Conservation (phyloP, 2,888 invertebrate species). For the Tryphoninae sp. region DNA sequence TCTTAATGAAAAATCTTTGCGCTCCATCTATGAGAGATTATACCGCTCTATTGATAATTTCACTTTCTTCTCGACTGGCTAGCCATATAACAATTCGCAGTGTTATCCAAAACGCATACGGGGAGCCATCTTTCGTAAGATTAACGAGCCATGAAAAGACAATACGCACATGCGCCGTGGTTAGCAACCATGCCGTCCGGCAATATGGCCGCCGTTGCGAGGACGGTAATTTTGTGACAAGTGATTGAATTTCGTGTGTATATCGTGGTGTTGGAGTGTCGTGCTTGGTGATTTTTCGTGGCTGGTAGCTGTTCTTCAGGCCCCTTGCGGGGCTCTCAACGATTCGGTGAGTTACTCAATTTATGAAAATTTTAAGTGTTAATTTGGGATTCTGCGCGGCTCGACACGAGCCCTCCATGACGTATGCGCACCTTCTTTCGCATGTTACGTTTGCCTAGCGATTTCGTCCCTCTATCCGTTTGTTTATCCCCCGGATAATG, state of each 20-base stretch:
- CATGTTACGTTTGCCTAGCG: constrained; percentile 30
- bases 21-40: no score
- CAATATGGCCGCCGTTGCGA: constrained; percentile 75
- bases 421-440: constrained; percentile 46
- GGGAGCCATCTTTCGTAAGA: constrained; percentile 1
- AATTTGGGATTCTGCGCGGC: constrained; percentile 55
- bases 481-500: not conserved
- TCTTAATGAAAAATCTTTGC: no score
- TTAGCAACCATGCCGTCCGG: constrained; percentile 66
- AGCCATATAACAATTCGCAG: no score
- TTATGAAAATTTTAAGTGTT: constrained; percentile 32
- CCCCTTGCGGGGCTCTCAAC: constrained; percentile 62
- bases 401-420: constrained; percentile 29
- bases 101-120: not conserved
- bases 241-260: constrained; percentile 71
- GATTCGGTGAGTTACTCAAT: constrained; percentile 67
- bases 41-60: no score
- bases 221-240: constrained; percentile 75
- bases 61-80: no score
- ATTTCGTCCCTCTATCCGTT: constrained; percentile 21
- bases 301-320: constrained; percentile 55
- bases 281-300: constrained; percentile 60
- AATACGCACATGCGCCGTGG: constrained; percentile 39
- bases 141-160: not conserved
- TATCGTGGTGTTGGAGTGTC: constrained; percentile 63